Evolutionary conservation across 1,140 invertebrate genomes (phyloP), one percentile per base, ranked within the genome.

Genomic region (Hycleus cichorii): DNA sequence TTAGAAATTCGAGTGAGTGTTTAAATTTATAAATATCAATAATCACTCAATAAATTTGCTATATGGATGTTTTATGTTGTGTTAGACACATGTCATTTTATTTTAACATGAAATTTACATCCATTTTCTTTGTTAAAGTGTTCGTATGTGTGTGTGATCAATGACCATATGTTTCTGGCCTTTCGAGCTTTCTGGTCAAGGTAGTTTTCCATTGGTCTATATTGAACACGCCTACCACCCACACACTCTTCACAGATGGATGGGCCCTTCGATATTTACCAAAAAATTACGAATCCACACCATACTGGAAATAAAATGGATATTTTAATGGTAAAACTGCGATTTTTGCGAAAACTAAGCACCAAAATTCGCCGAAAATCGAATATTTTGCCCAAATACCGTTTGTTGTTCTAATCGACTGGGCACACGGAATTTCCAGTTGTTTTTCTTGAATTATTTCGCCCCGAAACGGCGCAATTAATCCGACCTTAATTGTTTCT

Each of bases 151-250:
- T 52, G 18, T 39, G 24, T 39, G 50, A 43, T 38, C 39, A 32
- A 7, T 32, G 32, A 32, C 32, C 32, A 32, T 32, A 1, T 32
- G 32, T 32, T 32, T 32, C 7, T 7, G 7, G 7, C 4, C 7
- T 32, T 32, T 32, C 32, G 7, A 32, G 32, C 32, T 32, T 32
- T 32, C 32, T 32, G 32, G 32, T 32, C 32, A 32, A 32, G 51
- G 9, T 45, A 53, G 40, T 38, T 53, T 11, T 32, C 51, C 51
- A 53, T 53, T 53, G 51, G 51, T 46, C 51, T 12, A 42, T 39
- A 7, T 25, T 27, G n/a, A 27, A 40, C 51, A 45, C 51, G 51
- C 51, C 51, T 38, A 46, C 51, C 51, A 53, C 51, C 51, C 51
- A 53, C 51, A 53, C 51, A 39, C 39, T 32, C 32, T 32, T 32